These are phyloP conservation scores for Batillaria attramentaria DNA, from an alignment of 1,140 invertebrate species.

Conservation along the genomic window DNA sequence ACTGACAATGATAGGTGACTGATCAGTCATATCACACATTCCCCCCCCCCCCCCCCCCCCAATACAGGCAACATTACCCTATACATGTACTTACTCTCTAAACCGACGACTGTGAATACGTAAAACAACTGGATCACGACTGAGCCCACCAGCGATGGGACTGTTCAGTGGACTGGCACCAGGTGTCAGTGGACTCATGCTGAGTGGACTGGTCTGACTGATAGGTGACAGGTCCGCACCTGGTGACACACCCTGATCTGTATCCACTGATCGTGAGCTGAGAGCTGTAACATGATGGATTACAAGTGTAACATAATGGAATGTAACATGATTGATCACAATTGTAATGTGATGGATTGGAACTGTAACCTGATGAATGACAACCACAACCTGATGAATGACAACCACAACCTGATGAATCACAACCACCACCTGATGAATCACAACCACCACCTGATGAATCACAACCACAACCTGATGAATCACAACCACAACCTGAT, in stretches of 20 bases:
- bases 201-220: conserved; percentile 69
- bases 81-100: conserved; percentile 65
- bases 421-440: too few species aligned
- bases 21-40: neutral
- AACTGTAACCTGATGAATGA: neutral
- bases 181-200: conserved; percentile 67
- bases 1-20: neutral
- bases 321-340: too few species aligned
- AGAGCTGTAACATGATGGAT: conserved; percentile 40
- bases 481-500: too few species aligned
- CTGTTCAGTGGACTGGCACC: conserved; percentile 63
- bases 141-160: conserved; percentile 62
- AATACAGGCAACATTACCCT: neutral
- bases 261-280: conserved; percentile 58
- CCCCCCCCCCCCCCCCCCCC: neutral
- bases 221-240: conserved; percentile 70
- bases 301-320: too few species aligned
- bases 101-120: conserved; percentile 71
- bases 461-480: too few species aligned
- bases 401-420: too few species aligned
- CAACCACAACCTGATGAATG: neutral
- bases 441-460: too few species aligned
- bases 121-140: conserved; percentile 51
- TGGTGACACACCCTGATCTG: conserved; percentile 51
- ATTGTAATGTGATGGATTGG: too few species aligned